Conservation (phyloP, 2,113 vertebrate genomes). For the Desmodus rotundus region DNA sequence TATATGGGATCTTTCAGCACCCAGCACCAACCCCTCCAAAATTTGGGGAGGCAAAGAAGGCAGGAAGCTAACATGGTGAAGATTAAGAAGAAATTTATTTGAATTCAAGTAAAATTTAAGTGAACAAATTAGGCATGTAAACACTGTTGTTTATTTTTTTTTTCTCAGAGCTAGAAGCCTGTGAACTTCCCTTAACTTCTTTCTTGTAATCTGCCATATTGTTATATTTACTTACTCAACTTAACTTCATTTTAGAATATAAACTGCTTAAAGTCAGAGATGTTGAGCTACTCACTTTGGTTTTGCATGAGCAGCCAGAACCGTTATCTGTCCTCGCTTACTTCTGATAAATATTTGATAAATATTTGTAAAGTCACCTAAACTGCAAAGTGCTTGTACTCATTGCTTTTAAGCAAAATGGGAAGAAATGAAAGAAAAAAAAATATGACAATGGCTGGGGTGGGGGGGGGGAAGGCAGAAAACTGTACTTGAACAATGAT, state of each 20-base stretch:
- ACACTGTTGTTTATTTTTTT: neutral
- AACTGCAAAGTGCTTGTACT: neutral
- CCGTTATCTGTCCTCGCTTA: neutral
- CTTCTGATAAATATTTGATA: neutral
- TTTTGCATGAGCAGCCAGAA: neutral
- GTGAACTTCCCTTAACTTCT: neutral
- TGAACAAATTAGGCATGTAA: neutral
- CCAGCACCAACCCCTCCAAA: neutral
- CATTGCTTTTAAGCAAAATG: neutral
- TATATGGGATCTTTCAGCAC: constrained; percentile 25
- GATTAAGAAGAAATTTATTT: neutral
- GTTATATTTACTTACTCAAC: neutral
- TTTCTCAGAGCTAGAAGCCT: neutral
- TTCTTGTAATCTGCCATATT: neutral
- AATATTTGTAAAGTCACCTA: neutral
- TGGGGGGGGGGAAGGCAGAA: no score
- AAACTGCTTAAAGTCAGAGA: neutral
- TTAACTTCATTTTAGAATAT: neutral
- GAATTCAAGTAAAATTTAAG: neutral
- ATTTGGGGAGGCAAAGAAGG: rapidly evolving
- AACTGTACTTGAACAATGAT: no score
- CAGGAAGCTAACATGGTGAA: neutral
- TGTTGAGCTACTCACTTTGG: neutral
- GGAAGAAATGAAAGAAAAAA: neutral
- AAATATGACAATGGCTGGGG: neutral